These are phyloP conservation scores for Hermetia illucens DNA, from an alignment of 1,140 invertebrate genomes.

Conservation along the genomic window DNA sequence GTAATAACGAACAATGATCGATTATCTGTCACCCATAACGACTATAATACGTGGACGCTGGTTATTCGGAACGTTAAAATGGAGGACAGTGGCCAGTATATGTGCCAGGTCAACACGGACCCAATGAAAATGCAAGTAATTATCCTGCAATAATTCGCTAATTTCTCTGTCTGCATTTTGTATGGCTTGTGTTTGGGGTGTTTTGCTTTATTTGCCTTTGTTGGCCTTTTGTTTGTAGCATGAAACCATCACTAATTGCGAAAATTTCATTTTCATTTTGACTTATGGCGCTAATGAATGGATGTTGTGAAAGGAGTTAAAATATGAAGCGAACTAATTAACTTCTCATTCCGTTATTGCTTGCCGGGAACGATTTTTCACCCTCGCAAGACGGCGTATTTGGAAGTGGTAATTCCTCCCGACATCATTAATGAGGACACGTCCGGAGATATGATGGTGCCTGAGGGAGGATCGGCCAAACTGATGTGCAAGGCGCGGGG, in stretches of 20 bases:
- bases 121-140: conserved; percentile 84
- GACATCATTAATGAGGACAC: conserved; percentile 81
- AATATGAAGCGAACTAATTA: too few relatives aligned
- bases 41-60: conserved; percentile 76
- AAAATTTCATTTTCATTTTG: too few relatives aligned
- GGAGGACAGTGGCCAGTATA: conserved; percentile 74
- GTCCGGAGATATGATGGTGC: conserved; percentile 78
- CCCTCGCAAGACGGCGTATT: conserved; percentile 50
- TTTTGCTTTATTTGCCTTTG: too few relatives aligned
- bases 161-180: too few relatives aligned
- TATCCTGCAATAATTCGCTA: too few relatives aligned
- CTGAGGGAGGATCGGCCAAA: conserved; percentile 77
- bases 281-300: too few relatives aligned
- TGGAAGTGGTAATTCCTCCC: conserved; percentile 82
- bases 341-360: too few relatives aligned
- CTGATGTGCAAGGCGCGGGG: conserved; percentile 74
- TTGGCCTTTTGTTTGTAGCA: too few relatives aligned
- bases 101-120: conserved; percentile 89
- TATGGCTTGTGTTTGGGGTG: too few relatives aligned
- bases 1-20: conserved; percentile 83
- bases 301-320: too few relatives aligned
- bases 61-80: conserved; percentile 66
- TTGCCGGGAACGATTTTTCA: too few relatives aligned
- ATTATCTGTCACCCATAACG: conserved; percentile 72
- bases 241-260: too few relatives aligned